Evolutionary conservation across 2,888 invertebrate species (phyloP), one percentile per base, ranked within the genome.

Genomic region (Epirrita christyi): DNA sequence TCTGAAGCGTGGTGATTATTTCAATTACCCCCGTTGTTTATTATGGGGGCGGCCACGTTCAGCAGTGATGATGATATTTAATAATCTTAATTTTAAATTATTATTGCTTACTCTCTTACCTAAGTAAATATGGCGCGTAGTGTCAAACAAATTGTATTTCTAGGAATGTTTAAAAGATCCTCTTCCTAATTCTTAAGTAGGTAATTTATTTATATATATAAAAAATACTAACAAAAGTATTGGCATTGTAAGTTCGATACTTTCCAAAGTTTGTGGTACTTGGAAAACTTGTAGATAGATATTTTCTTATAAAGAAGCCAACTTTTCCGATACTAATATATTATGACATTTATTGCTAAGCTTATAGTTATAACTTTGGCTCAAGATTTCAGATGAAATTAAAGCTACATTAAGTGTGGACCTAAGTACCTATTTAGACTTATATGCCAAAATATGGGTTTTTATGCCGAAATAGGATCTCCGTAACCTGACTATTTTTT

Each of bases 281-380:
- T 14, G 10, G 6, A 38, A 13, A 38, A 38, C 38, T 38, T 14
- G 38, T 38, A 13, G 13, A 13, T 13, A n/a, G n/a, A n/a, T n/a
- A n/a, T n/a, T n/a, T n/a, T n/a, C n/a, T n/a, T n/a, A 38, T 38
- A 38, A 38, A 6, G 13, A 14, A 13, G 6, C 14, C 9, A 40
- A 40, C 15, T 40, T 40, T 40, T 40, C 40, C 15, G 15, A 40
- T 40, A 40, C 15, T 15, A 40, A 40, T 40, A 15, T 15, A 6
- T 40, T 40, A 40, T 40, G 8, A 11, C 11, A 11, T 11, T 40
- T 40, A 40, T 40, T 40, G 40, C 15, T 8, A 14, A 11, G 9
- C 32, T 36, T 11, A n/a, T 3, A 11, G 11, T n/a, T 36, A 36
- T 11, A 11, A 32, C 9, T 32, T 32, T 7, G 32, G 32, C 32